Percentiles rank a stretch among this genome's conserved stretches.
These are phyloP conservation scores for Trypoxylon attenuatum DNA, from an alignment of 2,888 invertebrate species.

Conservation along the genomic window DNA sequence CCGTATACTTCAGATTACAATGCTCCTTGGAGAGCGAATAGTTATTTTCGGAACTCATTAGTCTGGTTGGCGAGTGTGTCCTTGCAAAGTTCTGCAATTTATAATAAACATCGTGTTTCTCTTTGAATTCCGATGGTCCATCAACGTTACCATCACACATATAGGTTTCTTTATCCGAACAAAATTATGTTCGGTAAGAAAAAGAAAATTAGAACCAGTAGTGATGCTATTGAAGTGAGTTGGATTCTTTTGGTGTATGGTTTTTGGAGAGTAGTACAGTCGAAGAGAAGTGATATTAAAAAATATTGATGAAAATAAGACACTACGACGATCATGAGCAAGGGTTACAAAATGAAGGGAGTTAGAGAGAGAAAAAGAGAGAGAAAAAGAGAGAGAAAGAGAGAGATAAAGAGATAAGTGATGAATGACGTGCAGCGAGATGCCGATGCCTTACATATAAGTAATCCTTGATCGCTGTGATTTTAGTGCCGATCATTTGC, in stretches of 20 bases:
- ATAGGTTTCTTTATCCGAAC: too few relatives aligned
- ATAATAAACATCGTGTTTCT: constrained; percentile 33
- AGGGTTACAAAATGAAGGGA: neutral
- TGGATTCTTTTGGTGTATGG: too few relatives aligned
- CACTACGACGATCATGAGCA: too few relatives aligned
- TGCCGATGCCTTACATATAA: constrained; percentile 72
- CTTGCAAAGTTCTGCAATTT: constrained; percentile 72
- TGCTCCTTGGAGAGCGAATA: constrained; percentile 73
- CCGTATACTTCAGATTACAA: constrained; percentile 71
- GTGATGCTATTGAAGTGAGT: too few relatives aligned
- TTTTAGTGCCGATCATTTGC: constrained; percentile 74
- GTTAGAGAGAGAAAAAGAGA: constrained; percentile 13
- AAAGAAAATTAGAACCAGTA: too few relatives aligned
- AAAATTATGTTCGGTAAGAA: too few relatives aligned
- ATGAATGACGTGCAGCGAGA: constrained; percentile 45
- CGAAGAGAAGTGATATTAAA: neutral
- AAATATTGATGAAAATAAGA: neutral
- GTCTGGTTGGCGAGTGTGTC: constrained; percentile 73
- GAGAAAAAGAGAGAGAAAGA: neutral
- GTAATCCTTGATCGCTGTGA: constrained; percentile 74
- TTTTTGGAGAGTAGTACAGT: neutral
- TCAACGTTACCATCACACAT: too few relatives aligned
- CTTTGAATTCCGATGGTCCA: neutral
- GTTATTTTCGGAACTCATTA: constrained; percentile 73
- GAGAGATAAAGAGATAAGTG: constrained; percentile 1